A percentile compares a stretch with the other conserved stretches of the same genome.
These are phyloP conservation scores for Chrysomallon squamiferum DNA, from an alignment of 1,140 invertebrate species.

Conservation along the genomic window DNA sequence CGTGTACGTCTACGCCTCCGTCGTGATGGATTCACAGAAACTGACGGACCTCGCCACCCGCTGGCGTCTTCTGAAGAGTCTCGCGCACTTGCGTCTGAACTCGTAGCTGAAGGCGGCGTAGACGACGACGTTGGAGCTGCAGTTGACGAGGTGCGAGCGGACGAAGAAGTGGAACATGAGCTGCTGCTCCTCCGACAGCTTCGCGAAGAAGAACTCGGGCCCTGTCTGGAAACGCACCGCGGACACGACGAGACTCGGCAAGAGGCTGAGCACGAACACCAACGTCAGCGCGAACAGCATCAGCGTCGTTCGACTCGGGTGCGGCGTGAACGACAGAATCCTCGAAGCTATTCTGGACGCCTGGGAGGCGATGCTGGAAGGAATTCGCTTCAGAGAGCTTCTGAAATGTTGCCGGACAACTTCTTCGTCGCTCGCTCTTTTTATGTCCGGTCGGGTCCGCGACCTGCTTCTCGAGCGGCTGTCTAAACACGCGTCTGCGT, in stretches of 20 bases:
- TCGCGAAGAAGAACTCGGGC: slow-evolving; percentile 13
- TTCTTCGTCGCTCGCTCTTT: no score
- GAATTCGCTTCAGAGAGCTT: not conserved
- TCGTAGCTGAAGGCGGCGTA: slow-evolving; percentile 41
- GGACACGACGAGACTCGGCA: slow-evolving; percentile 45
- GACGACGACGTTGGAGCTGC: slow-evolving; percentile 45
- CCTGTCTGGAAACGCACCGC: slow-evolving; percentile 18
- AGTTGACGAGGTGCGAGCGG: slow-evolving; percentile 43
- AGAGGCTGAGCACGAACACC: slow-evolving; percentile 49
- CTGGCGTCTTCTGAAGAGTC: slow-evolving; percentile 16
- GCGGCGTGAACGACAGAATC: no score
- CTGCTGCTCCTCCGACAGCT: slow-evolving; percentile 14
- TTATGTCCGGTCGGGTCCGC: no score
- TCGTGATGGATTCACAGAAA: no score
- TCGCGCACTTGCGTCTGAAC: slow-evolving; percentile 32
- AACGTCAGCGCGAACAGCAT: slow-evolving; percentile 50
- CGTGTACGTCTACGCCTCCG: no score
- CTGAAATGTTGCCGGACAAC: not conserved
- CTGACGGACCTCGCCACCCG: no score
- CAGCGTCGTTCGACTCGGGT: slow-evolving; percentile 28
- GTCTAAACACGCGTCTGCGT: no score
- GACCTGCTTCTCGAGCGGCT: no score
- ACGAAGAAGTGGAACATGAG: slow-evolving; percentile 34
- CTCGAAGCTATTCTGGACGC: not conserved
- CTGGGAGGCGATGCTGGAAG: not conserved